Base-by-base conservation (phyloP, 2,113 vertebrate genomes). In the Manacus vitellinus region DNA sequence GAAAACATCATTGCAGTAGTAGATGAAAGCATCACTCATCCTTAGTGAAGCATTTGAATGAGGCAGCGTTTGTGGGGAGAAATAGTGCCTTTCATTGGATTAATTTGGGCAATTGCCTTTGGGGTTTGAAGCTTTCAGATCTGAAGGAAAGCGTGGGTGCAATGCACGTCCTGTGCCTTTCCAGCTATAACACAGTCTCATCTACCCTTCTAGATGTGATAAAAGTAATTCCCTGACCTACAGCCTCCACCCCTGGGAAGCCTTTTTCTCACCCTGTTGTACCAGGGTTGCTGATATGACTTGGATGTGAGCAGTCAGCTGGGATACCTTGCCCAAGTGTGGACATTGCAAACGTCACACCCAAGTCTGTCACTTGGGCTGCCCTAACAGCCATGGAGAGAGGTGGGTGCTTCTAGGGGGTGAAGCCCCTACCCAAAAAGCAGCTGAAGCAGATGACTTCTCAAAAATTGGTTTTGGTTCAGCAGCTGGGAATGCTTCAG, bases 191-290 rank as follows among this genome's bases (percentile, higher is more conserved):
- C 31, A 37, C 20, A 49, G 6, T 33, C 46, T 65, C 59, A 23
- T 39, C 63, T 33, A 28, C 23, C 17, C 31, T 41, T 52, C 41
- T 59, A 65, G 59, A 35, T 61, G 27, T 39, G 35, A 52, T 18
- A 37, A 76, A 51, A 59, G 14, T 10, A 25, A 12, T 49, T 87
- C 15, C 21, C 37, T 80, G 25, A n/a, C 30, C 23, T 13, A 10
- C 27, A 72, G 5, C 23, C 2, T 0, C 43, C 2, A 0, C 28
- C 11, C 18, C 27, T n/a, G 37, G 44, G 59, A 73, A 72, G 21
- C 12, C 39, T 70, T 49, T 37, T 0, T 0, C 66, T 71, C 61
- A 27, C 51, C 4, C 3, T 1, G 10, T 18, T 5, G 25, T 47
- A 25, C 27, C 2, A 0, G 11, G 21, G 47, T 30, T 65, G 27